A percentile compares a stretch with the other conserved stretches of the same genome.
Evolutionary conservation across 1,140 invertebrate species (phyloP).

Genomic region (Chionoecetes opilio): DNA sequence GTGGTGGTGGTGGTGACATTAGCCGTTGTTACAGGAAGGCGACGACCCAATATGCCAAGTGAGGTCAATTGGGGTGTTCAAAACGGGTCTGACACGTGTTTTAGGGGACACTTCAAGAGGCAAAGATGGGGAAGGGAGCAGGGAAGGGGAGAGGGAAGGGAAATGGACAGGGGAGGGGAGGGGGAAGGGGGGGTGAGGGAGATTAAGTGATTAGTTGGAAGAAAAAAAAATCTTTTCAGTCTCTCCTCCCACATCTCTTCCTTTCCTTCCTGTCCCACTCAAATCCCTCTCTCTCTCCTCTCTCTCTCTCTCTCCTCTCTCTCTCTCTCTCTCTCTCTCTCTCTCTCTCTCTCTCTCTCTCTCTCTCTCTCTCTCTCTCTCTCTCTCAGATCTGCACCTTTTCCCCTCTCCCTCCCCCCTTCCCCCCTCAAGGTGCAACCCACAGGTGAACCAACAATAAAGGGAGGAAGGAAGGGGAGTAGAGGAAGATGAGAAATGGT

Average conservation of each 20-base stretch:
- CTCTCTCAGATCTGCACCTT: background rate
- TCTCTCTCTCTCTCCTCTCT: background rate
- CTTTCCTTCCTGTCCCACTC: background rate
- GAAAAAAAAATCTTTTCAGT: background rate
- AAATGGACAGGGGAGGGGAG: background rate
- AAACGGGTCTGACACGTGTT: background rate
- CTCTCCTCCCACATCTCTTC: background rate
- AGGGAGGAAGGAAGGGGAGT: background rate
- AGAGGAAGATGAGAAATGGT: background rate
- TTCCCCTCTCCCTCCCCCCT: background rate
- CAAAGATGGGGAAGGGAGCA: background rate
- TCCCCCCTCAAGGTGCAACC: background rate
- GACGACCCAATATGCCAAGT: background rate
- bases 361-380: background rate
- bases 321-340: background rate
- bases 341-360: background rate
- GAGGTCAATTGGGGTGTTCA: background rate
- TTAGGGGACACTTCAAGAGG: too few relatives aligned
- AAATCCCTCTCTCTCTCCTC: background rate
- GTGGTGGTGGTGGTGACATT: background rate
- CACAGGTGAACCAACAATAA: slow-evolving; percentile 6
- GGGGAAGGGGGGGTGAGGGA: background rate
- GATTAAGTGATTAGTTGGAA: background rate
- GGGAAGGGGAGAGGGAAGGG: background rate
- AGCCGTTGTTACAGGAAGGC: too few relatives aligned